Evolutionary conservation across 2,888 invertebrate genomes (phyloP), one percentile per base, ranked within the genome.

Genomic region (Bhutanitis thaidina): DNA sequence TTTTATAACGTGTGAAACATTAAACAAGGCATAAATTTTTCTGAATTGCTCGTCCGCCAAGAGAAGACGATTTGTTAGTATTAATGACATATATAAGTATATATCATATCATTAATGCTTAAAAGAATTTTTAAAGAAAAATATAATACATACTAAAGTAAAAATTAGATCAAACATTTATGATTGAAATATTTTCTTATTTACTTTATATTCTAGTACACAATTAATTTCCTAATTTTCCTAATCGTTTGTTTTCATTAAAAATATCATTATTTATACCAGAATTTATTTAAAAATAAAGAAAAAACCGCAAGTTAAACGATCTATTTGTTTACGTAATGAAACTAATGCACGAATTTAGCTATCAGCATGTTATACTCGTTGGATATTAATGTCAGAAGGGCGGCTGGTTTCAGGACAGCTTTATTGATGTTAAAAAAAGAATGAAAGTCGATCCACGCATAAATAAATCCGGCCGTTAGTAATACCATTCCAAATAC

Each of bases 381-480:
- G 32, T 49, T 12, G 30, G 38, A 29, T 10, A 25, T 49, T 32
- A 43, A 43, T 25, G 49, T 43, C 38, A 49, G 20, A 37, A 25
- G 25, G 43, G 32, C 43, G n/a, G 14, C 25, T 12, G 14, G 7
- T 25, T 30, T 43, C 20, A 34, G 37, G 20, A 20, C 5, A 30
- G n/a, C 13, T 43, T 43, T 37, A 49, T 49, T 43, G 20, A 20
- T 27, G 32, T 14, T 35, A 43, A n/a, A 25, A 34, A 15, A 43
- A 43, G 36, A 38, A 49, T n/a, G 32, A 30, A 43, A 32, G 15
- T 13, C n/a, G 10, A 10, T 36, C 8, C 30, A 34, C 39, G 25
- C 30, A 9, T 46, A 38, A 32, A 30, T 16, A 38, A 38, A 40
- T 40, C 14, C n/a, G 34, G 29, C 36, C 16, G n/a, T 10, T 25